Evolutionary conservation across 2,797 vertebrate genomes (phyloP), one percentile per base, ranked within the genome.

Genomic region (Valencia hispanica): DNA sequence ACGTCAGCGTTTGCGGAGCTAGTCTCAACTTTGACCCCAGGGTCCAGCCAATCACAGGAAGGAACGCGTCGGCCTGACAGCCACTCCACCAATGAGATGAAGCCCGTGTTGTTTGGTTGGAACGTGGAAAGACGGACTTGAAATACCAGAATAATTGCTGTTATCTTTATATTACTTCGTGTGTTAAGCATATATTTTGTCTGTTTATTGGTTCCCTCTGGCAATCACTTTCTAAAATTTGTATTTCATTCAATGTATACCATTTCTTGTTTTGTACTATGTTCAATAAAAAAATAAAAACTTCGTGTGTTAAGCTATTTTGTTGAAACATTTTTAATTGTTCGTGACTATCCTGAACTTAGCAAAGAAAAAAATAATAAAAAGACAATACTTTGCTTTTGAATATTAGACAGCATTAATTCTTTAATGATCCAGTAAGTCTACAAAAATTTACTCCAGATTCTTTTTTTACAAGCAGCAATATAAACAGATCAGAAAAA

Each of bases 1-100:
- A 95, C 96, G 96, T 96, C 95, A 96, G 95, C 95, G 78, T 92
- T 94, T 92, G 79, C 79, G 84, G 79, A 77, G 51, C 68, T 10
- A 17, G 12, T 39, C 51, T 87, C 9, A 90, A 89, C 94, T 91
- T 79, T 93, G 90, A 94, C 90, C 92, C 80, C 32, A 68, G 7
- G 3, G 70, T 34, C 50, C 72, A 90, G 78, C 95, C 95, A 96
- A 95, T 96, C 90, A 90, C 22, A 83, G 34, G 77, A 15, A 43
- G 43, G 79, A 88, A 93, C 88, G 88, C 87, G 89, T 90, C 91
- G 1, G 20, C 17, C 11, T 25, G 48, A 11, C n/a, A 53, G 12
- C 25, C 0, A 0, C 5, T 73, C 74, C n/a, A 73, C 91, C 90
- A 93, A 91, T 92, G 4, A 48, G 34, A 63, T 32, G 7, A 68